Evolutionary conservation across 2,888 invertebrate species (phyloP), one percentile per base, ranked within the genome.

Genomic region (Ctenicera cuprea): DNA sequence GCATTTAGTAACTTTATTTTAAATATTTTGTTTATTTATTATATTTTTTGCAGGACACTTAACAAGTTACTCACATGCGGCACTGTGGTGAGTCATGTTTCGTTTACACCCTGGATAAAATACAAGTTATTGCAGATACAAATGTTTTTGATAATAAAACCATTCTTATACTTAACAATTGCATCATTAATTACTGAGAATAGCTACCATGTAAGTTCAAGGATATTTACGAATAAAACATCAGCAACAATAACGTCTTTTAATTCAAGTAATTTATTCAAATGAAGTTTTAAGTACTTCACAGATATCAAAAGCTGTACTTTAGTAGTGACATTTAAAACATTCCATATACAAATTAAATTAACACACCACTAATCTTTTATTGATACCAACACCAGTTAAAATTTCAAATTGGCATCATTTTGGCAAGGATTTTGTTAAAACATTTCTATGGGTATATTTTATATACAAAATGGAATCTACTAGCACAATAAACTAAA

Each of bases 261-360:
- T 38, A 59, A 59, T 59, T 38, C 38, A 41, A 38, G 59, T 59
- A 59, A 37, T 59, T 59, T 59, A 59, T 59, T 59, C 59, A 59
- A 59, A 18, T 59, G 38, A 30, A 59, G 33, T 59, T 59, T 54
- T 59, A 59, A 59, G 59, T 59, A 59, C 59, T 59, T 54, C 18
- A 54, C 38, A 50, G 52, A 62, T 63, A 71, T 63, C 52, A 63
- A 71, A 71, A 64, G 71, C 71, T 54, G 57, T 71, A 30, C 18
- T 61, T 71, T 52, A 61, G 37, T 71, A 57, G 22, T 30, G 54
- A 71, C 50, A 70, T 38, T 26, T 70, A 33, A 38, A 71, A 71
- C 71, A 71, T 65, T 71, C 71, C 71, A 48, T 71, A 71, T 65
- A 59, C 22, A 54, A 61, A 52, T 50, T 43, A 71, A 71, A 57